Percentiles rank a stretch among this genome's conserved stretches.
phyloP scores from a whole-genome alignment of 2,888 invertebrate genomes.

The Rhagium mordax region DNA sequence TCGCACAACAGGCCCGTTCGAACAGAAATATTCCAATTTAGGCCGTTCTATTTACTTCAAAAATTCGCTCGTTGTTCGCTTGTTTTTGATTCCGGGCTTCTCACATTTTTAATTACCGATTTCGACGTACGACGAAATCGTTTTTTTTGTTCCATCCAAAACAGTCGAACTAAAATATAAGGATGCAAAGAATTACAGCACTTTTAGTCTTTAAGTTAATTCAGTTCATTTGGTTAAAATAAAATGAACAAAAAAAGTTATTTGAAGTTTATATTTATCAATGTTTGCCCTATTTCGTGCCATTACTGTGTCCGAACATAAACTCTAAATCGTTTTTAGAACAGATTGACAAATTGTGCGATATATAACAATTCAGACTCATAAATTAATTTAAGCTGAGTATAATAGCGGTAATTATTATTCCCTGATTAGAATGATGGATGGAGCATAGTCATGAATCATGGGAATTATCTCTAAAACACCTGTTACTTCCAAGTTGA shows the following conservation, averaged over 20 bases:
- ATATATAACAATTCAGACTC: conserved; percentile 26
- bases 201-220: too few species aligned
- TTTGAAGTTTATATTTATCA: too few species aligned
- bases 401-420: conserved; percentile 13
- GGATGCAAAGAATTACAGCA: too few species aligned
- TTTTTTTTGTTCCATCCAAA: not conserved
- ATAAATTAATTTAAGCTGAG: conserved; percentile 24
- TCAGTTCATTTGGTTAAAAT: too few species aligned
- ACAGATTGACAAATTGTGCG: conserved; percentile 16
- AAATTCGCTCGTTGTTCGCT: not conserved
- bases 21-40: not conserved
- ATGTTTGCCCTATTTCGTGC: conserved; percentile 10
- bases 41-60: not conserved
- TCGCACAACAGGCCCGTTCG: not conserved
- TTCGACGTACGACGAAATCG: not conserved
- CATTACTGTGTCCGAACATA: not conserved
- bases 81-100: not conserved
- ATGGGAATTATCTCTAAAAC: conserved; percentile 19
- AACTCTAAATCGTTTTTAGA: not conserved
- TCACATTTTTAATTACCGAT: not conserved
- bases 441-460: conserved; percentile 21
- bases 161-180: too few species aligned
- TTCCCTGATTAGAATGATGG: conserved; percentile 24
- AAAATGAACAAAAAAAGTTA: too few species aligned
- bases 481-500: conserved; percentile 26